These are phyloP conservation scores for Cherax destructor DNA, from an alignment of 1,140 invertebrate species.

Conservation along the genomic window DNA sequence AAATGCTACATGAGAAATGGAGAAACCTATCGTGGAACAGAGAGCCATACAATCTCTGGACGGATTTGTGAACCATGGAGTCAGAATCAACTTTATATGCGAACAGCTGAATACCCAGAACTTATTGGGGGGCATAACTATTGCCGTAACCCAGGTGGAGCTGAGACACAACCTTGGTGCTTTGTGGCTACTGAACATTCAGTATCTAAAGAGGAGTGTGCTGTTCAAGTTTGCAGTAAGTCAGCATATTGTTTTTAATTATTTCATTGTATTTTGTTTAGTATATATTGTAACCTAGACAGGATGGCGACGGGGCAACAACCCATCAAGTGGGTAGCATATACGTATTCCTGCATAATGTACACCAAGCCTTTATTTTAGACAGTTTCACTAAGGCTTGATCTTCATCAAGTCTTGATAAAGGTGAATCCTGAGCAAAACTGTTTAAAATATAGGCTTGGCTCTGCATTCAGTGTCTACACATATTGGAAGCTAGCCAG, in stretches of 20 bases:
- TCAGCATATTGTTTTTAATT: conserved; percentile 46
- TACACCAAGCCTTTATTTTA: no score
- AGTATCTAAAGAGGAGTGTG: conserved; percentile 74
- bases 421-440: no score
- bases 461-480: no score
- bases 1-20: conserved; percentile 92
- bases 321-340: no score
- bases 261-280: neutral
- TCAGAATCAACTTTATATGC: conserved; percentile 81
- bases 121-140: conserved; percentile 91
- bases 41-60: conserved; percentile 83
- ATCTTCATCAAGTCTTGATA: no score
- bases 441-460: no score
- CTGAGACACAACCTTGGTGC: conserved; percentile 92
- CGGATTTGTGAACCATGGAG: conserved; percentile 87
- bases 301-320: no score
- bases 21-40: conserved; percentile 86
- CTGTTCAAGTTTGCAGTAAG: conserved; percentile 74
- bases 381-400: no score
- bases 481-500: no score
- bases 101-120: conserved; percentile 86
- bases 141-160: conserved; percentile 92
- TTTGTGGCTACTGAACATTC: conserved; percentile 78
- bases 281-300: no score
- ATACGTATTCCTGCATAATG: no score